A percentile compares a stretch with the other conserved stretches of the same genome.
Evolutionary conservation across 2,797 vertebrate species (phyloP).

Genomic region (Halcyon badia): DNA sequence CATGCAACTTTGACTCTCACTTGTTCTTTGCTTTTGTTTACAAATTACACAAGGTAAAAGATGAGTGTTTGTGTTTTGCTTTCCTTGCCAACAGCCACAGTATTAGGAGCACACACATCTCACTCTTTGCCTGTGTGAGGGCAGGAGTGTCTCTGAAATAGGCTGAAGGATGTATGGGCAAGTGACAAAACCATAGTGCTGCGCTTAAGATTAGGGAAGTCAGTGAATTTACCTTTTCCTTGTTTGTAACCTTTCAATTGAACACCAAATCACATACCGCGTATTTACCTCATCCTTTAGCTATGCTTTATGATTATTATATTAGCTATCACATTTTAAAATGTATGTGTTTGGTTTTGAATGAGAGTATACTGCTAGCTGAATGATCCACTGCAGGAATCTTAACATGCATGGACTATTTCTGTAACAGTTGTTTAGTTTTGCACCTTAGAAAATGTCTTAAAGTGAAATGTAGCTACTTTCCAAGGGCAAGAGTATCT

Average conservation of each 20-base stretch:
- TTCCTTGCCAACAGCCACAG: neutral
- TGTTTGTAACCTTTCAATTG: neutral
- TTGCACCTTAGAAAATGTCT: neutral
- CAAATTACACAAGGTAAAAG: neutral
- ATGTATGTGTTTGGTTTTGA: neutral
- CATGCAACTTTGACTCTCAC: neutral
- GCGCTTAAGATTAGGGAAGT: neutral
- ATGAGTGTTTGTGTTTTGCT: neutral
- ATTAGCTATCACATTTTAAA: neutral
- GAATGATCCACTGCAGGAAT: neutral
- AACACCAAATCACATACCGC: neutral
- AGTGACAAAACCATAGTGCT: neutral
- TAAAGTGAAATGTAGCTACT: neutral
- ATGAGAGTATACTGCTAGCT: rapidly evolving
- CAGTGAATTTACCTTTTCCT: neutral
- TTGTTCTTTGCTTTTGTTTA: neutral
- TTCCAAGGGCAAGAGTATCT: neutral
- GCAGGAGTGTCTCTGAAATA: neutral
- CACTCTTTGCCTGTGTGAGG: neutral
- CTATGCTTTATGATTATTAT: neutral
- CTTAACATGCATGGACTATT: neutral
- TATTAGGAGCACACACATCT: neutral
- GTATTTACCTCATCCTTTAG: neutral
- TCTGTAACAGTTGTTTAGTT: neutral
- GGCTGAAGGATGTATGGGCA: neutral